Evolutionary conservation across 2,797 vertebrate genomes (phyloP), one percentile per base, ranked within the genome.

Genomic region (Lithobates pipiens): DNA sequence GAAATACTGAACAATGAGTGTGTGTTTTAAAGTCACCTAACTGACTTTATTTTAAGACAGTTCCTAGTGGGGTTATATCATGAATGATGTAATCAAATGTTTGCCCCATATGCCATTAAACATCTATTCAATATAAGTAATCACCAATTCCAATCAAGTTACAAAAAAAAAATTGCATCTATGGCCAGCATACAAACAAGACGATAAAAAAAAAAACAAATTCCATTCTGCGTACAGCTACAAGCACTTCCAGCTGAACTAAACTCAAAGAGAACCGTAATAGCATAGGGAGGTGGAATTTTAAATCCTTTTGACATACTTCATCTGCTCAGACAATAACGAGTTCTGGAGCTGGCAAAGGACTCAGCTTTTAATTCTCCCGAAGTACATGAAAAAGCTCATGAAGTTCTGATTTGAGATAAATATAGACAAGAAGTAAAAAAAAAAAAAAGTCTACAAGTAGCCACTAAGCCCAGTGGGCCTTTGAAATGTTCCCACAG

Each of bases 291-390:
- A 70, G 73, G 82, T 83, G 54, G 82, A 83, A 57, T 68, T 68
- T 54, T 77, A 84, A 77, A 84, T 77, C 82, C 75, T 84, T 77
- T 77, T 77, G 76, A 84, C 82, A 84, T 84, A 77, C 67, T 77
- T 84, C 50, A 78, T 78, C 67, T 72, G 68, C 50, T n/a, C 68
- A 72, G 50, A 84, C 70, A 78, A 78, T 84, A 84, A 76, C 82
- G 32, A 77, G 44, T 36, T 61, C 54, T 71, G 36, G 50, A 72
- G 39, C n/a, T 46, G 68, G 76, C 50, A 63, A 7, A 10, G 10
- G 9, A 77, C 68, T 70, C 32, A 1, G 42, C 61, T 76, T 75
- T 34, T 84, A 77, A 84, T 84, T 32, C 3, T 84, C 82, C n/a
- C 75, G 46, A 78, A 77, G 67, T 71, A 84, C 75, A 84, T 72